Evolutionary conservation across 2,797 vertebrate species (phyloP).

Genomic region (Eleutherodactylus coqui): DNA sequence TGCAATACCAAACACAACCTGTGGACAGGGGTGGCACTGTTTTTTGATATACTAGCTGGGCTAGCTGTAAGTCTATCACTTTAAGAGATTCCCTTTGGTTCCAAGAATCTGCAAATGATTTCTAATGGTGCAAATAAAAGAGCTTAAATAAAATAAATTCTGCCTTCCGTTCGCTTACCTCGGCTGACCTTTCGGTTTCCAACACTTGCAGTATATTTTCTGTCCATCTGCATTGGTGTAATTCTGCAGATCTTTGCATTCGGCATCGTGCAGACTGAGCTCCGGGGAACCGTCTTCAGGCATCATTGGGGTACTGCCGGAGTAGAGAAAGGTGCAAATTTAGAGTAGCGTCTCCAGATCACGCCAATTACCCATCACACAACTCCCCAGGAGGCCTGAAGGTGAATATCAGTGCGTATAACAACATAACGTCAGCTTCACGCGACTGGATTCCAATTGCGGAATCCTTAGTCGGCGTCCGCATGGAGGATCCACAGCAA

Average conservation of each 20-base stretch:
- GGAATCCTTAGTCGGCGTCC: no score
- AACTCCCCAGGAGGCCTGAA: background rate
- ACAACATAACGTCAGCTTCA: no score
- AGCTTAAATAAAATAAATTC: background rate
- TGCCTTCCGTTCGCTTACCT: constrained; percentile 80
- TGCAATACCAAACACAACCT: no score
- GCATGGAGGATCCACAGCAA: no score
- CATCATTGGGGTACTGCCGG: constrained; percentile 80
- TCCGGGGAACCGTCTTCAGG: constrained; percentile 86
- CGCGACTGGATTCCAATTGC: no score
- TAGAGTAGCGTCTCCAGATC: background rate
- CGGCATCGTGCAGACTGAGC: constrained; percentile 84
- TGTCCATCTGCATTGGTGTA: constrained; percentile 91
- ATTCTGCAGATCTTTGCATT: constrained; percentile 84
- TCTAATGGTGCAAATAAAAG: no score
- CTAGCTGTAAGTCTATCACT: no score
- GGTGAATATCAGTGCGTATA: background rate
- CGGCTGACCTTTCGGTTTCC: constrained; percentile 83
- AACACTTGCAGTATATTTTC: constrained; percentile 94
- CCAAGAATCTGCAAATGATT: no score
- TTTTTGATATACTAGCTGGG: no score
- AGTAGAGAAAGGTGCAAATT: background rate
- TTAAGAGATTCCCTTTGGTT: no score
- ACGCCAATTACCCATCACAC: background rate
- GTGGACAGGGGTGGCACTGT: no score